Evolutionary conservation across 1,140 invertebrate species (phyloP).

Genomic region (Xylocopa sonorina): DNA sequence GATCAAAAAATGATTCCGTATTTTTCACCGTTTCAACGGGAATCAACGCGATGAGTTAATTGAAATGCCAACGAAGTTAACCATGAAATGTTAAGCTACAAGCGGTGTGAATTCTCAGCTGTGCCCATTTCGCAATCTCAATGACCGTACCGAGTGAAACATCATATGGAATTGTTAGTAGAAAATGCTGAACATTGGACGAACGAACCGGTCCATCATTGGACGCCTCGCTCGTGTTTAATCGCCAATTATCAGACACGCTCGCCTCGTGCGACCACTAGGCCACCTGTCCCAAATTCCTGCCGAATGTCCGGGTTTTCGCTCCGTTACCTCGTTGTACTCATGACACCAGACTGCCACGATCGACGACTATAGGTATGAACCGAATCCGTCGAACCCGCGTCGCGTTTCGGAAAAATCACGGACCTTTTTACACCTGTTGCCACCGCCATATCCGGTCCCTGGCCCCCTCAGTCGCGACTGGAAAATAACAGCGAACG

Average conservation of each 20-base stretch:
- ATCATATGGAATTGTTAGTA: slow-evolving; percentile 41
- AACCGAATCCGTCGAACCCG: slow-evolving; percentile 30
- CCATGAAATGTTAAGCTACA: background rate
- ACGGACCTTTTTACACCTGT: background rate
- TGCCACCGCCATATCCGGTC: background rate
- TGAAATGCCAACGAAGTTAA: background rate
- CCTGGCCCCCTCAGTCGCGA: too few species aligned
- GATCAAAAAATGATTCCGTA: too few species aligned
- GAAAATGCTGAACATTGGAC: slow-evolving; percentile 25
- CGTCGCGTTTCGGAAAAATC: slow-evolving; percentile 15
- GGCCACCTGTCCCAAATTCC: slow-evolving; percentile 73
- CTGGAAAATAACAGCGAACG: background rate
- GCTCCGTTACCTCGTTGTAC: slow-evolving; percentile 66
- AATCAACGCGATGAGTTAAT: too few species aligned
- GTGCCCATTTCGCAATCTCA: background rate
- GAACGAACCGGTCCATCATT: slow-evolving; percentile 44
- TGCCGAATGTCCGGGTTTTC: slow-evolving; percentile 69
- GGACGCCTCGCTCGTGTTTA: slow-evolving; percentile 59
- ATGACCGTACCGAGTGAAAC: background rate
- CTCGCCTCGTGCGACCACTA: slow-evolving; percentile 62
- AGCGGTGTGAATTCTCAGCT: background rate
- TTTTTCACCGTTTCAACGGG: too few species aligned
- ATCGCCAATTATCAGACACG: slow-evolving; percentile 65
- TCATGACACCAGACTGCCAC: slow-evolving; percentile 32
- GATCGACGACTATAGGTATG: slow-evolving; percentile 47